Evolutionary conservation across 2,797 vertebrate genomes (phyloP).

Genomic region (Lophius americanus): DNA sequence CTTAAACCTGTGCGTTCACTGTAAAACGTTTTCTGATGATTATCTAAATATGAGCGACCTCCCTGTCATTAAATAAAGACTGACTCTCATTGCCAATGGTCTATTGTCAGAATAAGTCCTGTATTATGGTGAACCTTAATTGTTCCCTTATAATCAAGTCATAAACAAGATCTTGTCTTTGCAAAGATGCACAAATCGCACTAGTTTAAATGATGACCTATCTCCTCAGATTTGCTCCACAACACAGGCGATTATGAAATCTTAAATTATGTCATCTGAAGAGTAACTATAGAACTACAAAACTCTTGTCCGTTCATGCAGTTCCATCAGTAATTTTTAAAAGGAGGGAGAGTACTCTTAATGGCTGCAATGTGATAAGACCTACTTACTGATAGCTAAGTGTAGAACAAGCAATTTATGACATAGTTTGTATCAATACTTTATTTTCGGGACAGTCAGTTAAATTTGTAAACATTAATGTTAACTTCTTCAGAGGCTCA

Average conservation of each 20-base stretch:
- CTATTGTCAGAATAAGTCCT: background rate
- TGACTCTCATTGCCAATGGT: background rate
- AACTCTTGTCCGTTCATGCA: conserved; percentile 61
- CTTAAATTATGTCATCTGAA: conserved; percentile 35
- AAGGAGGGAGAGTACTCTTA: conserved; percentile 7
- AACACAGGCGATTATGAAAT: conserved; percentile 52
- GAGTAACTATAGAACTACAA: conserved; percentile 11
- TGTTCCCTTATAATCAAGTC: background rate
- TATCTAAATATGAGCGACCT: background rate
- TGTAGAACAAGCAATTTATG: conserved; percentile 1
- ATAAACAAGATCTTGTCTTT: background rate
- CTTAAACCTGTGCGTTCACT: background rate
- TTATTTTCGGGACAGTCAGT: background rate
- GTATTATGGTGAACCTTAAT: background rate
- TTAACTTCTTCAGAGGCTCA: too few relatives aligned
- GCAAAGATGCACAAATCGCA: background rate
- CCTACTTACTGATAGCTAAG: background rate
- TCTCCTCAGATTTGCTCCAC: conserved; percentile 24
- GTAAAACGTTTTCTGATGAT: too few relatives aligned
- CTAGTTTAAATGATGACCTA: background rate
- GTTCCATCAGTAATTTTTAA: conserved; percentile 24
- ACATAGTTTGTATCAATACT: background rate
- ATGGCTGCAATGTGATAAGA: conserved; percentile 3
- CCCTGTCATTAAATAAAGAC: too few relatives aligned
- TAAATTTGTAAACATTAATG: background rate